Conservation (phyloP, 2,113 vertebrate genomes). For the Gobius niger region DNA sequence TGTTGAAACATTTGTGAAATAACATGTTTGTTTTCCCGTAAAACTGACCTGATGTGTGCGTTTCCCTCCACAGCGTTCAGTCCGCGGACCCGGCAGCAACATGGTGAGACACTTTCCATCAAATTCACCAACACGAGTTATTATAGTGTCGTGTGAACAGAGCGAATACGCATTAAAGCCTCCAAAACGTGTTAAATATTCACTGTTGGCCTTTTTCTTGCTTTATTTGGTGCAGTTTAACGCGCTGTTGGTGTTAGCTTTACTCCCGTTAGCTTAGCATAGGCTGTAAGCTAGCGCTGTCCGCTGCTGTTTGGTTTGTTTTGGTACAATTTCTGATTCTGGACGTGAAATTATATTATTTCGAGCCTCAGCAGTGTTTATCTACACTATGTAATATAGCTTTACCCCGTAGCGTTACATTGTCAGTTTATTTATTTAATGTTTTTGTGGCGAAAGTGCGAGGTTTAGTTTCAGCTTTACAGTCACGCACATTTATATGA, state of each 20-base stretch:
- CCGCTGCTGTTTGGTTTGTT: not conserved
- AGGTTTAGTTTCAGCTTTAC: too few species aligned
- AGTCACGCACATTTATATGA: too few species aligned
- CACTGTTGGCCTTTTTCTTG: not conserved
- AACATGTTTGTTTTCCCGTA: not conserved
- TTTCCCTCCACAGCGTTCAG: constrained; percentile 54
- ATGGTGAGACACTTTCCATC: constrained; percentile 61
- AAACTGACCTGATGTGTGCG: constrained; percentile 40
- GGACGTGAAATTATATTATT: not conserved
- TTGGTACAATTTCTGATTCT: not conserved
- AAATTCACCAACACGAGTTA: not conserved
- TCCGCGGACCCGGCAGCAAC: constrained; percentile 61
- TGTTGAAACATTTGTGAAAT: not conserved
- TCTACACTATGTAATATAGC: too few species aligned
- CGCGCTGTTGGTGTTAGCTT: not conserved
- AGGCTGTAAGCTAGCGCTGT: not conserved
- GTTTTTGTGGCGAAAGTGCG: too few species aligned
- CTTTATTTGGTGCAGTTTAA: not conserved
- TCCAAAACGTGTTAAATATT: not conserved
- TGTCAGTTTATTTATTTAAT: too few species aligned
- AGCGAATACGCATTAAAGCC: too few species aligned
- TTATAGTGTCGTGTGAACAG: too few species aligned
- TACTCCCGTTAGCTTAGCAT: too few species aligned
- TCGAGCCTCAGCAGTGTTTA: too few species aligned
- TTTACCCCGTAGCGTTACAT: too few species aligned